Evolutionary conservation across 2,113 vertebrate genomes (phyloP), one percentile per base, ranked within the genome.

Genomic region (Oophaga pumilio): DNA sequence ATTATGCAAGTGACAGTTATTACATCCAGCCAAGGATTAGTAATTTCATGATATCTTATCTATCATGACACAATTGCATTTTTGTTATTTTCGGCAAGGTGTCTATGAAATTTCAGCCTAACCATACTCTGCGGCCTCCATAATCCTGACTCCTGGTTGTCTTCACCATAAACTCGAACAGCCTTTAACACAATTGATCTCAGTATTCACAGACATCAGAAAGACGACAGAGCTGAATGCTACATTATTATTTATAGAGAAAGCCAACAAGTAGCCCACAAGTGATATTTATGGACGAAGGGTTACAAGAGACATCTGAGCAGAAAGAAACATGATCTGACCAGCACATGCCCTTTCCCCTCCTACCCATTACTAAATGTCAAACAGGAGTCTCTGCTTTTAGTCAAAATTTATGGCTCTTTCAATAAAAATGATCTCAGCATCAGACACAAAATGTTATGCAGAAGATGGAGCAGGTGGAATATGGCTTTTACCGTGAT

Each of bases 351-450:
- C 50, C 24, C 81, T 77, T 82, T 84, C 59, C 81, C 69, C 87
- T 64, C 26, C 62, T 84, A 56, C 76, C 57, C 81, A 88, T 88
- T 88, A 88, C 28, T 28, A 33, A 28, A 77, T 66, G 81, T 76
- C 87, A 88, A 76, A 59, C 26, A 56, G 71, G 71, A 83, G 87
- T 68, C 80, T 53, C 28, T 50, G 57, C 80, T 88, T 88, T 83
- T 84, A 68, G 82, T 59, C 52, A 74, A 88, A 88, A 88, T 88
- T 83, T 88, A 88, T 84, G 50, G 64, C 14, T 49, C 43, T 84
- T 71, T 76, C 69, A 64, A 83, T 76, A 60, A 57, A 71, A 84
- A 62, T 88, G 20, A 88, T 88, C 76, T 84, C 66, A 83, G 53
- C 43, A 73, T 26, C 80, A 84, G 81, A 77, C 59, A 84, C n/a